A percentile compares a stretch with the other conserved stretches of the same genome.
These are phyloP conservation scores for Mnemiopsis leidyi DNA, from an alignment of 37 sponge, comb jelly and placozoan genomes.

Conservation along the genomic window DNA sequence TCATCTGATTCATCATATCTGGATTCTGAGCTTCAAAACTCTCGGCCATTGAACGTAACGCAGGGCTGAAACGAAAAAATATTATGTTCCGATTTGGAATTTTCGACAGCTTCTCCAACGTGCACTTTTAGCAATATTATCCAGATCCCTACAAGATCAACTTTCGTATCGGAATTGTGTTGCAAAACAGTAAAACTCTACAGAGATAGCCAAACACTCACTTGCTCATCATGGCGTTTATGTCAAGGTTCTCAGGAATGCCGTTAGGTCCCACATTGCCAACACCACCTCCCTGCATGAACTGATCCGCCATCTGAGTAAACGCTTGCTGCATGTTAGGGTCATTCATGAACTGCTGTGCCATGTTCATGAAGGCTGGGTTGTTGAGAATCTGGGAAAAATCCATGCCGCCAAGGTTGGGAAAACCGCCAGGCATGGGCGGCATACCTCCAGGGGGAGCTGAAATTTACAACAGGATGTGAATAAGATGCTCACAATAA, in stretches of 20 bases:
- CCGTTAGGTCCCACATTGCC: not conserved
- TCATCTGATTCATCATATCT: not conserved
- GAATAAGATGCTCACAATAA: not conserved
- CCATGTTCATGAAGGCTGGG: constrained; percentile 66
- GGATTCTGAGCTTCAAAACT: constrained; percentile 63
- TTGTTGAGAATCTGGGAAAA: constrained; percentile 64
- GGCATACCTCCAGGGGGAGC: not conserved
- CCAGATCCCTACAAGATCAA: too few relatives aligned
- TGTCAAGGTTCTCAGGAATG: constrained; percentile 13
- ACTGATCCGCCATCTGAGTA: constrained; percentile 42
- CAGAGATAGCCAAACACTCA: not conserved
- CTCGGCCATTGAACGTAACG: constrained; percentile 27
- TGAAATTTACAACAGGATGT: not conserved
- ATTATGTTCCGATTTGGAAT: too few relatives aligned
- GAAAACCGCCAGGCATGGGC: constrained; percentile 15
- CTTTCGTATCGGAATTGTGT: too few relatives aligned
- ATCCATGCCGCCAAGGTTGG: constrained; percentile 56
- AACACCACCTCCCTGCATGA: not conserved
- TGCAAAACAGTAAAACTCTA: too few relatives aligned
- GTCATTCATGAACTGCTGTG: constrained; percentile 63
- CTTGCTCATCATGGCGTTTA: constrained; percentile 61
- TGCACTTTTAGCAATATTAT: too few relatives aligned
- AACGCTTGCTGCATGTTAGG: constrained; percentile 57
- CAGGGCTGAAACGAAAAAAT: constrained; percentile 39
- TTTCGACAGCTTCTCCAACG: too few relatives aligned